These are phyloP conservation scores for Hypercompe scribonia DNA, from an alignment of 2,888 invertebrate genomes.

Conservation along the genomic window DNA sequence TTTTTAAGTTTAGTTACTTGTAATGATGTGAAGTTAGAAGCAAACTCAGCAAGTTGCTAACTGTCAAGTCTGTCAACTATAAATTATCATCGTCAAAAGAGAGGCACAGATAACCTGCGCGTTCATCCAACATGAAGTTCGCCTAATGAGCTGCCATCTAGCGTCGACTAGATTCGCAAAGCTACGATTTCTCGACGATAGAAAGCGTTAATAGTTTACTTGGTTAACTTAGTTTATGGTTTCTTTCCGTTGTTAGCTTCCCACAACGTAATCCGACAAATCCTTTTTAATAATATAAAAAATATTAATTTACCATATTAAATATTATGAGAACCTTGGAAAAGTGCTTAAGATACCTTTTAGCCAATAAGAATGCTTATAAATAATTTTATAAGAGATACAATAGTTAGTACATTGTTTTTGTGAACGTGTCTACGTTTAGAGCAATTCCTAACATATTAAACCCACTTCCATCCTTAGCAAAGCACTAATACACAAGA, in stretches of 20 bases:
- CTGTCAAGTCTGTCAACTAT: neutral
- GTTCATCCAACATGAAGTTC: constrained; percentile 43
- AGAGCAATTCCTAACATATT: too few relatives aligned
- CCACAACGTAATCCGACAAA: neutral
- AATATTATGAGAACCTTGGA: too few relatives aligned
- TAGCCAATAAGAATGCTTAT: too few relatives aligned
- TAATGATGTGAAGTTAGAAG: constrained; percentile 74
- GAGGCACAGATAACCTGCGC: constrained; percentile 17
- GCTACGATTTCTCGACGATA: constrained; percentile 9
- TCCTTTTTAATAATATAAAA: too few relatives aligned
- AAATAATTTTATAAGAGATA: too few relatives aligned
- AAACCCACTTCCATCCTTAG: too few relatives aligned
- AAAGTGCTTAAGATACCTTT: too few relatives aligned
- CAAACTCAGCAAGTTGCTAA: constrained; percentile 12
- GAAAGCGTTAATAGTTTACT: constrained; percentile 16
- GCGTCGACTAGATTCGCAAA: constrained; percentile 26
- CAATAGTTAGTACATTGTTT: too few relatives aligned
- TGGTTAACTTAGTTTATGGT: neutral
- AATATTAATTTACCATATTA: too few relatives aligned
- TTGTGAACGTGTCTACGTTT: too few relatives aligned
- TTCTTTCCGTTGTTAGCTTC: neutral
- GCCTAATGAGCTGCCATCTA: constrained; percentile 37
- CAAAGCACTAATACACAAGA: too few relatives aligned
- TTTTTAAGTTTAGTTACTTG: constrained; percentile 76
- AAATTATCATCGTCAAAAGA: neutral